A percentile compares a stretch with the other conserved stretches of the same genome.
phyloP scores from a whole-genome alignment of 2,113 vertebrate genomes.

The Vulpes vulpes region DNA sequence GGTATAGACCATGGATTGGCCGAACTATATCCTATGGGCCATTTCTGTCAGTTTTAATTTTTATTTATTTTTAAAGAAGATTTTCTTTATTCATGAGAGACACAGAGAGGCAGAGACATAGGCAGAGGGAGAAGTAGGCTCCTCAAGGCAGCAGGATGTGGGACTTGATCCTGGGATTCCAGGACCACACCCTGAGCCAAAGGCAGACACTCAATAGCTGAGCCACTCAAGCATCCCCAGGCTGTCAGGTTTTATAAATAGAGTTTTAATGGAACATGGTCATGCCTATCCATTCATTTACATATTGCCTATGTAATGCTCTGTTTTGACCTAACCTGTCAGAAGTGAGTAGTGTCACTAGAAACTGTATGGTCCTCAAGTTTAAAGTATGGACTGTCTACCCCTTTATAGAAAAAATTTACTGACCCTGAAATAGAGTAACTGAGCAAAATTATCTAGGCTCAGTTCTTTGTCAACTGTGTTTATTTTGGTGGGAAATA shows the following conservation, averaged over 20 bases:
- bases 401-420: not conserved
- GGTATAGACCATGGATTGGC: not conserved
- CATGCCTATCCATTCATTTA: constrained; percentile 21
- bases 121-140: no score
- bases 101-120: no score
- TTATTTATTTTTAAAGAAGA: no score
- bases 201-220: no score
- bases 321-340: not conserved
- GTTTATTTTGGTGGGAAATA: constrained; percentile 48
- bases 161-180: no score
- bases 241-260: constrained; percentile 9
- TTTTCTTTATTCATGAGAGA: no score
- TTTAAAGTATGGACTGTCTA: not conserved
- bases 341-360: not conserved
- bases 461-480: not conserved
- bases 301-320: not conserved
- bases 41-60: not conserved
- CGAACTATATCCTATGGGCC: not conserved
- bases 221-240: no score
- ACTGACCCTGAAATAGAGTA: not conserved
- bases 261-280: constrained; percentile 8
- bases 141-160: no score
- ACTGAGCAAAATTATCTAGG: not conserved
- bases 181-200: no score
- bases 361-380: not conserved